These are phyloP conservation scores for Nebria brevicollis DNA, from an alignment of 2,888 invertebrate species.

Conservation along the genomic window DNA sequence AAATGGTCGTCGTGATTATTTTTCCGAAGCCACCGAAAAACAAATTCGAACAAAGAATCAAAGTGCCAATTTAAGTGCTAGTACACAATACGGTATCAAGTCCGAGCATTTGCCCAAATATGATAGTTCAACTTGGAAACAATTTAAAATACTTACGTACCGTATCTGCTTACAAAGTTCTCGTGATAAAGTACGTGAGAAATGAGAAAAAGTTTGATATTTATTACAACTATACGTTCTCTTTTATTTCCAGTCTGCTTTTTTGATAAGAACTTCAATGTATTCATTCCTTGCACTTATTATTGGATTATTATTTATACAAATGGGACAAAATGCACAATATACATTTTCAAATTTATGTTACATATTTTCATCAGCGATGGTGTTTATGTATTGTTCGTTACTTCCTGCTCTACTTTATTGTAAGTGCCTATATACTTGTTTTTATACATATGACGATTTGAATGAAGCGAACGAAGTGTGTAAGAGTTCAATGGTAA, in stretches of 20 bases:
- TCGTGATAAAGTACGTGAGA: constrained; percentile 72
- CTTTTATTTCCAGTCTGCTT: constrained; percentile 70
- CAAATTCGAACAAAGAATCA: constrained; percentile 7
- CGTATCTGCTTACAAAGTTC: constrained; percentile 80
- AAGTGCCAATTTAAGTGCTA: constrained; percentile 53
- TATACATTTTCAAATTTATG: constrained; percentile 87
- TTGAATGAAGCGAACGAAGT: too few relatives aligned
- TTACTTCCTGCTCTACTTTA: constrained; percentile 83
- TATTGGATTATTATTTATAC: constrained; percentile 75
- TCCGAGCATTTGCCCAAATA: constrained; percentile 60
- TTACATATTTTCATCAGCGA: constrained; percentile 82
- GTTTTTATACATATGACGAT: too few relatives aligned
- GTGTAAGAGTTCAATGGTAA: not conserved
- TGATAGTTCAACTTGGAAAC: constrained; percentile 71
- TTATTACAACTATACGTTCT: not conserved
- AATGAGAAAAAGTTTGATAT: not conserved
- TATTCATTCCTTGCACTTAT: constrained; percentile 76
- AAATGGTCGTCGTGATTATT: constrained; percentile 65
- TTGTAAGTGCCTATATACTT: constrained; percentile 69
- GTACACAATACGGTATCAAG: too few relatives aligned
- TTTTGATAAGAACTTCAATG: constrained; percentile 75
- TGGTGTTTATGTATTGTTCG: constrained; percentile 82
- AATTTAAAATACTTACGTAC: constrained; percentile 73
- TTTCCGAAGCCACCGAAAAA: not conserved
- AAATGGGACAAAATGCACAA: constrained; percentile 82